Percentiles rank a stretch among this genome's conserved stretches.
Conservation (phyloP, 2,113 vertebrate genomes). For the Anguilla japonica region DNA sequence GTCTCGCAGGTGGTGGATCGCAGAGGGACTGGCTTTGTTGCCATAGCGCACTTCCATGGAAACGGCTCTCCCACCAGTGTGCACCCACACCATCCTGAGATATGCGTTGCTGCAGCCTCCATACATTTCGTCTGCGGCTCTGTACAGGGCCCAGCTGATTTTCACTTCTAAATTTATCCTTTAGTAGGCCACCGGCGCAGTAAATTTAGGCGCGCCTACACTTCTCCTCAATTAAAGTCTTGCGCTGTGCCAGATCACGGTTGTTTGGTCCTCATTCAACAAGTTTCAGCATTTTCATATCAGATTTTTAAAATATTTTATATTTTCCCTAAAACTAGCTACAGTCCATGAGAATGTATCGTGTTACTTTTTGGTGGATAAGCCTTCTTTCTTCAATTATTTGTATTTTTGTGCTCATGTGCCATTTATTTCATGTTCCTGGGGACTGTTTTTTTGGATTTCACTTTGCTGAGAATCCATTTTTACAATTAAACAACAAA, state of each 20-base stretch:
- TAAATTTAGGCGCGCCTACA: not conserved
- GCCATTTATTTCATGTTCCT: not conserved
- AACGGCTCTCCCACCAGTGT: constrained; percentile 53
- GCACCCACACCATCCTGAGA: constrained; percentile 65
- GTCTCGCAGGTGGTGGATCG: constrained; percentile 25
- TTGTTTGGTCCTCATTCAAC: not conserved
- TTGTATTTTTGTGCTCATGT: not conserved
- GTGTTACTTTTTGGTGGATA: not conserved
- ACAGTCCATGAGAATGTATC: not conserved
- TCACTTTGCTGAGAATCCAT: not conserved
- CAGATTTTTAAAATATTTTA: not conserved
- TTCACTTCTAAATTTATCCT: not conserved
- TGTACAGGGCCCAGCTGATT: not conserved
- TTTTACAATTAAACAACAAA: not conserved
- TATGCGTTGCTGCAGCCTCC: constrained; percentile 47
- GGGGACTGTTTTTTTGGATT: not conserved
- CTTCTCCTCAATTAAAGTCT: not conserved
- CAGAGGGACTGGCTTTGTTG: constrained; percentile 43
- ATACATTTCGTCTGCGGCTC: constrained; percentile 47
- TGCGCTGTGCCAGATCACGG: not conserved
- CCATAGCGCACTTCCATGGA: constrained; percentile 61
- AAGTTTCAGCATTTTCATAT: not conserved
- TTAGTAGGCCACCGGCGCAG: not conserved
- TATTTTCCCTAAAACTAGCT: not conserved
- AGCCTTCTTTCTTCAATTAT: not conserved